Base-by-base conservation (phyloP, 2,113 vertebrate species). In the Sakesphorus luctuosus region DNA sequence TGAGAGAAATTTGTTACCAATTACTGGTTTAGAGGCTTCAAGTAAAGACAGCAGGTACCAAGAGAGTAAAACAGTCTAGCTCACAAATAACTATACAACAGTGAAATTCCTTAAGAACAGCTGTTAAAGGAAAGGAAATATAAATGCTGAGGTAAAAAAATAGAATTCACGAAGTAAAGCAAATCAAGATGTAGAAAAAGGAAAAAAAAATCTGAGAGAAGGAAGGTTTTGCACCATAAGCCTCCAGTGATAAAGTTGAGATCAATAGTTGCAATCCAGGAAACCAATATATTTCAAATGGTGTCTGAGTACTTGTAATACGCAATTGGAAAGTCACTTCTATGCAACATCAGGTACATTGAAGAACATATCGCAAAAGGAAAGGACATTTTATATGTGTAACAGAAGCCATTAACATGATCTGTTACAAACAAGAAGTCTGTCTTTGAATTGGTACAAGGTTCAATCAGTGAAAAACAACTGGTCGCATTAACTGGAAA, bases 1-100 rank as follows among this genome's bases (percentile, higher is more conserved):
- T 82, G 97, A 96, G 96, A 95, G 83, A 96, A 93, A 96, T 95
- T 96, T 96, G 94, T 95, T 97, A 96, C 94, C 96, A 96, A 96
- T 97, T 97, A 95, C 91, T 94, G 65, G 79, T 97, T 96, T 97
- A 96, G 94, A 96, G 66, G 66, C 85, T 96, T 96, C 92, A 94
- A 96, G 86, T 92, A 88, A 94, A 95, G 96, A 96, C 94, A 97
- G 92, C 90, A 90, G 96, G 86, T 96, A 97, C 79, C 96, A 95
- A 87, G 96, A 97, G 95, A 93, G 84, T 96, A 86, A 94, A 94
- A 92, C 26, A 85, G 68, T 77, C 81, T 91, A 93, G 84, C 80
- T 84, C 88, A 93, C 82, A 87, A 95, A 94, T 95, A 97, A 93
- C 78, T 87, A 47, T 46, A 94, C 77, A 90, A 71, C 58, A 87